Conservation (phyloP, 2,797 vertebrate species). For the Coendou prehensilis region DNA sequence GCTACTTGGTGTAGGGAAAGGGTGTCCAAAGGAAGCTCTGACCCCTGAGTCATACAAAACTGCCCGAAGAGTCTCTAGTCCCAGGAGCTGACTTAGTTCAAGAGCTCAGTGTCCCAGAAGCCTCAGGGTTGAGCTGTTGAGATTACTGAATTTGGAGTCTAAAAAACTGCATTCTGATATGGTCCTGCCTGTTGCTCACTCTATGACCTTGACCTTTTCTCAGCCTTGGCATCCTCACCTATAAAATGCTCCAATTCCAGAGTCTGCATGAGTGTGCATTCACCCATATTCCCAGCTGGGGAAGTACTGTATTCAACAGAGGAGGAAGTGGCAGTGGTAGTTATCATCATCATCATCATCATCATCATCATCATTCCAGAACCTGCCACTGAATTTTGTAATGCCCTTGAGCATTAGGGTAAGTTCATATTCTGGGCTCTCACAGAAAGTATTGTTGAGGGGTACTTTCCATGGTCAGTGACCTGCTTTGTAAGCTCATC, state of each 20-base stretch:
- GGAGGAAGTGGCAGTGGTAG: neutral
- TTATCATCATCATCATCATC: too few relatives aligned
- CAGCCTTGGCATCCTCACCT: neutral
- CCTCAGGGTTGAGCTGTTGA: neutral
- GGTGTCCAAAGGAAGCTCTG: neutral
- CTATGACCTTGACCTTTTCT: neutral
- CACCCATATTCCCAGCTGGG: rapidly evolving
- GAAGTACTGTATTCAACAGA: neutral
- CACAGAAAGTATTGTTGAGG: too few relatives aligned
- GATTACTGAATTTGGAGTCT: neutral
- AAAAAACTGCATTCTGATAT: neutral
- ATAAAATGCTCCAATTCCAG: neutral
- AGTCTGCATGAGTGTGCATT: rapidly evolving
- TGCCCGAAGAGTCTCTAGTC: too few relatives aligned
- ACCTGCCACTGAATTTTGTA: neutral
- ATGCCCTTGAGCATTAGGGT: neutral
- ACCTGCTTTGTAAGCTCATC: neutral
- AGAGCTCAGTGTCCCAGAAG: neutral
- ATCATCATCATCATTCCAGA: neutral
- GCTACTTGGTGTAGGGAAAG: neutral
- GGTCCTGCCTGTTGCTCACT: neutral
- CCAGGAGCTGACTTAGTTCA: neutral
- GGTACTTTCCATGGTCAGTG: neutral
- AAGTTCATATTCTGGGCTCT: neutral
- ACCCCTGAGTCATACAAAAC: neutral